These are phyloP conservation scores for Addax nasomaculatus DNA, from an alignment of 2,113 vertebrate species.

Conservation along the genomic window DNA sequence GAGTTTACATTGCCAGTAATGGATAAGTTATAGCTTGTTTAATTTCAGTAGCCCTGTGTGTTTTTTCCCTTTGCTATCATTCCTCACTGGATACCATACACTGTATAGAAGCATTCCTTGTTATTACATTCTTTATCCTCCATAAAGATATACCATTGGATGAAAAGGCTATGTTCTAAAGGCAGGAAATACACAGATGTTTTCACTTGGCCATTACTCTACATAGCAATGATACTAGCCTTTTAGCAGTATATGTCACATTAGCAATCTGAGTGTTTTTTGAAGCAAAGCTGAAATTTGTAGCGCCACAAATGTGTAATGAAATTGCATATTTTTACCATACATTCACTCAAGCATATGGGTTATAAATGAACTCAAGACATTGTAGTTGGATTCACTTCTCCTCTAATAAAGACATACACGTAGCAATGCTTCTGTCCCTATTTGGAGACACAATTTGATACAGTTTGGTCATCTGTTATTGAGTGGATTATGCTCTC, in stretches of 20 bases:
- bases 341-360: conserved; percentile 48
- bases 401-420: conserved; percentile 51
- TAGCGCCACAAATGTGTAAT: conserved; percentile 34
- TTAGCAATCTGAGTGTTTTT: not conserved
- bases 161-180: conserved; percentile 35
- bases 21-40: not conserved
- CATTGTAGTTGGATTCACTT: conserved; percentile 51
- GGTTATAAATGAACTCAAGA: conserved; percentile 42
- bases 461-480: conserved; percentile 46
- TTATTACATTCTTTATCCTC: not conserved
- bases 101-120: not conserved
- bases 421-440: not conserved
- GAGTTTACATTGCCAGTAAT: not conserved
- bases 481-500: not conserved
- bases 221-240: not conserved
- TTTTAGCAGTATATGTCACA: not conserved
- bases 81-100: not conserved
- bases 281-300: conserved; percentile 55
- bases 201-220: not conserved
- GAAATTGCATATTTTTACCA: conserved; percentile 47
- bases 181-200: conserved; percentile 29
- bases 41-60: not conserved
- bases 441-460: conserved; percentile 15
- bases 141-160: not conserved
- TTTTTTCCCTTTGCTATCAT: not conserved